Evolutionary conservation across 2,113 vertebrate species (phyloP).

Genomic region (Chaenocephalus aceratus): DNA sequence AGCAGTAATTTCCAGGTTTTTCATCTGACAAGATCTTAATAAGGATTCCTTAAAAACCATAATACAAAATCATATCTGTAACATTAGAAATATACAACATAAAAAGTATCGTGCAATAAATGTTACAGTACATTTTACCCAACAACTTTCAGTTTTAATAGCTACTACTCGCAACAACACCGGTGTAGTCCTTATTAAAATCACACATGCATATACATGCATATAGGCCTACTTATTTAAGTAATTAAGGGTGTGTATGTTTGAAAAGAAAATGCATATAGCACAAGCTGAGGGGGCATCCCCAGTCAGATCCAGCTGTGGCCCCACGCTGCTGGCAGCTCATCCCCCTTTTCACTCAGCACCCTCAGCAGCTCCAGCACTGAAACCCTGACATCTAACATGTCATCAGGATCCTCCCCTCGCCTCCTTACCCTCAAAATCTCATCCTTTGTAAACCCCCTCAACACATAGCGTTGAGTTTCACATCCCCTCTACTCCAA

Average conservation of each 20-base stretch:
- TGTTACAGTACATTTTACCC: not conserved
- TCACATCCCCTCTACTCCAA: constrained; percentile 37
- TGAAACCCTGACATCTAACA: constrained; percentile 64
- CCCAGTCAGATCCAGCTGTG: constrained; percentile 31
- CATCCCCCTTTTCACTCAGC: constrained; percentile 73
- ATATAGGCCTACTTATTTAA: too few species aligned
- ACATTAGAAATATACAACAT: not conserved
- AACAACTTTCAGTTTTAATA: not conserved
- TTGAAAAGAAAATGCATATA: not conserved
- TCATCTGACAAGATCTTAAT: not conserved
- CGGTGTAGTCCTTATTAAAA: not conserved
- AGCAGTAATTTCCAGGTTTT: not conserved
- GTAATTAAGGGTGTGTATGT: not conserved
- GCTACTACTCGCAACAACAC: not conserved
- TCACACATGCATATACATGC: not conserved
- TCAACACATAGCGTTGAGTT: constrained; percentile 54
- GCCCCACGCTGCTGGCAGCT: constrained; percentile 51
- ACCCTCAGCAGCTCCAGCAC: constrained; percentile 56
- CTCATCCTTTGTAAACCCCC: constrained; percentile 28
- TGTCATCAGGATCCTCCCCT: constrained; percentile 56
- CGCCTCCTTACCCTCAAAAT: constrained; percentile 36
- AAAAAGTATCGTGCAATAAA: not conserved
- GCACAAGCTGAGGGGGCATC: constrained; percentile 23
- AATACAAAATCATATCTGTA: not conserved
- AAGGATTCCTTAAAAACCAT: not conserved